Evolutionary conservation across 1,140 invertebrate genomes (phyloP), one percentile per base, ranked within the genome.

Genomic region (Diorhabda carinulata): DNA sequence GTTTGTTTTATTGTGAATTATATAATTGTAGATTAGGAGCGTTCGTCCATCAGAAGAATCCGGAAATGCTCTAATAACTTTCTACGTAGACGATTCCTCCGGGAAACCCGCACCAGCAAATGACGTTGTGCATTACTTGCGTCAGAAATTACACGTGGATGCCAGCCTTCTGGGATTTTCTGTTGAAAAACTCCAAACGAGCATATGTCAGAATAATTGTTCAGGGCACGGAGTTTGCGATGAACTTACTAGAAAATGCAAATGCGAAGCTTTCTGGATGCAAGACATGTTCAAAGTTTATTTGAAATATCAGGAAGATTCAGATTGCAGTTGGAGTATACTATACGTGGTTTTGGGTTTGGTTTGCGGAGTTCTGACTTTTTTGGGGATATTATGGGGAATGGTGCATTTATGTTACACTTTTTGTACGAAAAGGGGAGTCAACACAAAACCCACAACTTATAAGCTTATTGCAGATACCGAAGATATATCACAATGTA

Each of bases 191-290:
- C 85, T 96, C 61, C 90, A 94, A 77, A 94, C 94, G 8, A 86
- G 87, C 69, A 85, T 96, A 60, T 98, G 96, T 76, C 94, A 97
- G 78, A 96, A 96, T 82, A 89, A 93, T 81, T 98, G 95, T 83
- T 97, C 95, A 56, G 92, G 91, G 2, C 95, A 97, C 82, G 96
- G 95, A 57, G 87, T 88, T 25, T 98, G 96, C 81, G 90, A 96
- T 81, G 89, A 92, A 78, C 86, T 89, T 71, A 91, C 91, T 6
- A 87, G 94, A 77, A 86, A 88, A 63, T 98, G 96, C 78, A 84
- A 92, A 61, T 98, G 96, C 83, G 93, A 97, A 82, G 91, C 94
- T 43, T 98, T 97, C 84, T 98, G 95, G 95, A 97, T 97, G 93
- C 90, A 75, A 71, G 76, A 80, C 70, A 47, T 78, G 77, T 92